Evolutionary conservation across 2,113 vertebrate species (phyloP), one percentile per base, ranked within the genome.

Genomic region (Caranx melampygus): DNA sequence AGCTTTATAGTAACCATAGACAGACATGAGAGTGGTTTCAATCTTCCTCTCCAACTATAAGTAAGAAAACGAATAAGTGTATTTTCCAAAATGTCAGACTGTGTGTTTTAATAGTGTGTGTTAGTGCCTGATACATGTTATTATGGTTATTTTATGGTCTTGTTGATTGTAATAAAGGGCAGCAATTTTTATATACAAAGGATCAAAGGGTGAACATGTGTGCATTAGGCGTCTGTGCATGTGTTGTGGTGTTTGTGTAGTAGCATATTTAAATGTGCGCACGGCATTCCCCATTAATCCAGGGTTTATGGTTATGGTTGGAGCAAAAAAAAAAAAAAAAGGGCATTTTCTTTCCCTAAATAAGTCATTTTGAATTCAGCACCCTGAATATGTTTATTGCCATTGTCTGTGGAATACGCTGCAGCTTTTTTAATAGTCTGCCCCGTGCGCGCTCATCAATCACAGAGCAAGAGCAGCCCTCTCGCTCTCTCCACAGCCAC

Each of bases 361-460:
- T 92, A 91, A 92, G 90, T 90, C 89, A 92, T 92, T 91, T 91
- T 92, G 78, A 91, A 93, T 94, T 91, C 89, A 83, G 89, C 82
- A 94, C 91, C 93, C 94, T 94, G 94, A 92, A 94, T 96, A 93
- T 94, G 92, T 94, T 94, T 95, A 93, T 93, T 93, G 92, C 85
- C 93, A 95, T 93, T 92, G 90, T 95, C 93, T 96, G 90, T 89
- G 88, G 93, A 95, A 95, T 96, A 95, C 91, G 92, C 81, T 83
- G 85, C 87, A 87, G 93, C 87, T 89, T 93, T 94, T 93, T 91
- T 93, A 92, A 93, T 94, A 92, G 92, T 94, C 92, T 95, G 94
- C 94, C 89, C 89, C 83, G 91, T 91, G 92, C 79, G 80, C 65
- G 78, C 90, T 96, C 97, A 98, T 98, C 97, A 97, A 98, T 98